phyloP scores from a whole-genome alignment of 2,797 vertebrate species.

The Rhinatrema bivittatum region DNA sequence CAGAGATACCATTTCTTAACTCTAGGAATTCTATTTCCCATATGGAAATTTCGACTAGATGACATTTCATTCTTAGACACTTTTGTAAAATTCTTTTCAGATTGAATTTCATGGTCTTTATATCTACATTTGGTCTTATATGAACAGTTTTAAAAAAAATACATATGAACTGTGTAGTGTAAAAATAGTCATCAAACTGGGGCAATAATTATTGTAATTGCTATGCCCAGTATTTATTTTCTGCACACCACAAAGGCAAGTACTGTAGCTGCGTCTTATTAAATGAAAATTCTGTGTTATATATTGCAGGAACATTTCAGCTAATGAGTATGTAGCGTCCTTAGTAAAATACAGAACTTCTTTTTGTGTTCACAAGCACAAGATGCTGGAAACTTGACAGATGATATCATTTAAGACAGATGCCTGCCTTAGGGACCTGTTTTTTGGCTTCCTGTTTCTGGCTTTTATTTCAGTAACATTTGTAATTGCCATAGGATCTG shows the following conservation, averaged over 20 bases:
- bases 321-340: slow-evolving; percentile 54
- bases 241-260: slow-evolving; percentile 39
- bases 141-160: too few species aligned
- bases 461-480: slow-evolving; percentile 64
- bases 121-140: too few species aligned
- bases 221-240: slow-evolving; percentile 39
- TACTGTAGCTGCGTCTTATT: slow-evolving; percentile 47
- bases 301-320: slow-evolving; percentile 42
- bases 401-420: slow-evolving; percentile 67
- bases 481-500: slow-evolving; percentile 56
- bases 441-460: slow-evolving; percentile 65
- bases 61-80: too few species aligned
- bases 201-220: too few species aligned
- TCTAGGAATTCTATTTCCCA: too few species aligned
- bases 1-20: too few species aligned
- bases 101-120: too few species aligned
- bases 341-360: slow-evolving; percentile 46
- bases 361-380: slow-evolving; percentile 51
- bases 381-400: slow-evolving; percentile 63
- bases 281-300: slow-evolving; percentile 47
- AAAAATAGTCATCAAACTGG: too few species aligned
- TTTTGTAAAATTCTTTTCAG: too few species aligned
- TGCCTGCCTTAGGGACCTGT: slow-evolving; percentile 62
- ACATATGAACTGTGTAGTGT: too few species aligned
- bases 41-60: too few species aligned